Evolutionary conservation across 2,113 vertebrate genomes (phyloP).

Genomic region (Stegastes partitus): DNA sequence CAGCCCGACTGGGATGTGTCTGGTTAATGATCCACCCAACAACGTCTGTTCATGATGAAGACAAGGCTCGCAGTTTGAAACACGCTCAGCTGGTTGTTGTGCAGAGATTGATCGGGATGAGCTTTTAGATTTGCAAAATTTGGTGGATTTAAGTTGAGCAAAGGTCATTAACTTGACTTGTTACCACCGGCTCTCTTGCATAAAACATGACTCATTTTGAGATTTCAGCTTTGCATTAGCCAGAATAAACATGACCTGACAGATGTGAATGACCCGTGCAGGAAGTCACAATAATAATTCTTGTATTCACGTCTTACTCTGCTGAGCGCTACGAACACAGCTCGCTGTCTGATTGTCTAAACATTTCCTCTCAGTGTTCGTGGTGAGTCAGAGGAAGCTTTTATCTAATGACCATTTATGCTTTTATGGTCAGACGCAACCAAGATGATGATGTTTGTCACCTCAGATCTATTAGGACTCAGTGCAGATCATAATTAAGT

Average conservation of each 20-base stretch:
- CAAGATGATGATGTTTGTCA: conserved; percentile 4
- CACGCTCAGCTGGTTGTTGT: conserved; percentile 8
- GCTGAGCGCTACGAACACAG: conserved; percentile 1
- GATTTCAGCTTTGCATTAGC: conserved; percentile 7
- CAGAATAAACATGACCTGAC: conserved; percentile 34
- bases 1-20: conserved; percentile 48
- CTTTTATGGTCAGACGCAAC: conserved; percentile 34
- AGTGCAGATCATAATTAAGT: neutral
- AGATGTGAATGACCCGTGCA: conserved; percentile 18
- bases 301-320: neutral
- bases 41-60: conserved; percentile 33
- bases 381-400: conserved; percentile 51
- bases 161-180: neutral
- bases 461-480: conserved; percentile 2
- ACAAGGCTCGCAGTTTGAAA: conserved; percentile 12
- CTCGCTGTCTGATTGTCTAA: conserved; percentile 21
- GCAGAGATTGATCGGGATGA: conserved; percentile 8
- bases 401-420: conserved; percentile 40
- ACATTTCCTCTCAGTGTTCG: conserved; percentile 30
- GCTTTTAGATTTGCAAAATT: neutral
- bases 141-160: neutral
- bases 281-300: conserved; percentile 30
- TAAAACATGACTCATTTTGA: conserved; percentile 21
- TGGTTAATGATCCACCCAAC: conserved; percentile 80
- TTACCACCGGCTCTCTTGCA: neutral